phyloP scores from a whole-genome alignment of 2,888 invertebrate genomes.

The Dolichomitus sp. region DNA sequence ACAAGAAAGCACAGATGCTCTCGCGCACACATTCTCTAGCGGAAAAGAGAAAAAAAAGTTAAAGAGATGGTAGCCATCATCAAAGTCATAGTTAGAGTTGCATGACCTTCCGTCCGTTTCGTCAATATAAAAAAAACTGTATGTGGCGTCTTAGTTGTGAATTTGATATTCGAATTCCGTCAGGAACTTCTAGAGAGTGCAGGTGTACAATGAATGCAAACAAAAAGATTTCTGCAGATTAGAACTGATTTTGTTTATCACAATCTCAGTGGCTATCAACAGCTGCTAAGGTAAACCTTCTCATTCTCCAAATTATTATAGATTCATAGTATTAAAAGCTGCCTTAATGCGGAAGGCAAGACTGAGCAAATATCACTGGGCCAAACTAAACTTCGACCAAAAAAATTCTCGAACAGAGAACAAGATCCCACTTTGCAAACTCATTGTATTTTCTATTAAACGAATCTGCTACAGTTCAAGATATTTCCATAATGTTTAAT shows the following conservation, averaged over 20 bases:
- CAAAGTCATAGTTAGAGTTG: constrained; percentile 1
- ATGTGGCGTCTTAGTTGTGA: not conserved
- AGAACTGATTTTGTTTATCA: not conserved
- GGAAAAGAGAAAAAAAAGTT: constrained; percentile 17
- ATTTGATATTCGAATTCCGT: not conserved
- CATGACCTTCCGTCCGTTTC: not conserved
- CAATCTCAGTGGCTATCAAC: not conserved
- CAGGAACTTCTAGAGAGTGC: not conserved
- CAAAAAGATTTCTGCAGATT: not conserved
- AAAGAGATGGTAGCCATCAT: constrained; percentile 11
- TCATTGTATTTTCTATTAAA: no score
- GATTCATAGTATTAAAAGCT: not conserved
- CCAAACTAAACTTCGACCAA: no score
- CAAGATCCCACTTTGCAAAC: no score
- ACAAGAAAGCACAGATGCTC: constrained; percentile 22
- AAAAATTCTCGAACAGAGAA: no score
- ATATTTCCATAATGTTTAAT: not conserved
- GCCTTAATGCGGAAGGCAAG: not conserved
- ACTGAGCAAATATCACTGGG: no score
- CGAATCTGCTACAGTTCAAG: not conserved
- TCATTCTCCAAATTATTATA: not conserved
- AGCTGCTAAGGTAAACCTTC: not conserved
- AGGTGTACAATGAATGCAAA: not conserved
- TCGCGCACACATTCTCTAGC: constrained; percentile 1
- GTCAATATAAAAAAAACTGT: not conserved